Base-by-base conservation (phyloP, 2,113 vertebrate genomes). In the Nycticorax nycticorax region DNA sequence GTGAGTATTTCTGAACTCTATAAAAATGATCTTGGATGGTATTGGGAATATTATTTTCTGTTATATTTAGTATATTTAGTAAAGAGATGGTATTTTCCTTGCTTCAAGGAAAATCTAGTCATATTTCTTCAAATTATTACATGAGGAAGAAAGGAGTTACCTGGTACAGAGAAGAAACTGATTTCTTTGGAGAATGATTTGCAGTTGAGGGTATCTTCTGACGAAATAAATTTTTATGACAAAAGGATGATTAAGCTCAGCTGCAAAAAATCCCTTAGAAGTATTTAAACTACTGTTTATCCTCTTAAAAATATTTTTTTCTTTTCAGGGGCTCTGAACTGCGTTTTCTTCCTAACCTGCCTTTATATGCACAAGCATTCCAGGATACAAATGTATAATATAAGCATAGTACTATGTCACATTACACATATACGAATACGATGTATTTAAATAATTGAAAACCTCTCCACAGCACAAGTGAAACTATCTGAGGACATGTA, bases 341-440 rank as follows among this genome's bases (percentile, higher is more conserved):
- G 21, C 9, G 15, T 68, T 81, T 50, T 83, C 24, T 55, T 88
- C 66, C 59, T 89, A 82, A 57, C 22, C 12, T 85, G 68, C 14
- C 22, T 52, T 43, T 55, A 43, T 45, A 15, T 41, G 39, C 57
- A 30, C 24, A 75, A 27, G 21, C 10, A 3, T 85, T 85, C 14
- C 37, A 85, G 33, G 12, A 50, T 56, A 68, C 17, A 72, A 50
- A 48, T 20, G 9, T 23, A 10, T 35, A 45, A 6, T 74, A n/a
- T 10, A 76, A 73, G 22, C 14, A 4, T 24, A 52, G 15, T 47
- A n/a, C 28, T 71, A 15, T 81, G 22, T 89, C 22, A 20, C 37
- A 10, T 45, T 77, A 55, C 28, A 63, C 24, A 3, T 55, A 33
- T 3, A 74, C 0, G 1, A 39, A n/a, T 69, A 48, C 0, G 1